Base-by-base conservation (phyloP, 2,888 invertebrate species). In the Dolomedes plantarius region DNA sequence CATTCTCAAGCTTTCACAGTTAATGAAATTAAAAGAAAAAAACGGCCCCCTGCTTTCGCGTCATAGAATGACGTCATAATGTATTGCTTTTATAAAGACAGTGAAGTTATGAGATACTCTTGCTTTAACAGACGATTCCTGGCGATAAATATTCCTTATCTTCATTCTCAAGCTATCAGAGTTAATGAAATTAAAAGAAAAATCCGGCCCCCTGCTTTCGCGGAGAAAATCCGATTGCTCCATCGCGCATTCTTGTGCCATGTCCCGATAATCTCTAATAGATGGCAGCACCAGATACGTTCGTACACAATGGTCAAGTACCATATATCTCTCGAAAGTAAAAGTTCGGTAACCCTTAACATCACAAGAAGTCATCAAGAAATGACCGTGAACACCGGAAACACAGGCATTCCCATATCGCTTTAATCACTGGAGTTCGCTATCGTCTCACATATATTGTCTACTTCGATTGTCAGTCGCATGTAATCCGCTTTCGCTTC, bases 391-490 rank as follows among this genome's bases (percentile, higher is more conserved):
- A 71, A 82, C 75, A 82, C 82, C 75, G 81, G 81, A 81, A 81
- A 62, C 67, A 74, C 11, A 27, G 68, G 50, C 50, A 19, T 73
- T 80, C 73, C 36, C 68, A 68, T 81, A 75, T 82, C 82, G 28
- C 27, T 41, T 65, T 7, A 69, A 71, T 71, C 62, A 64, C 29
- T 62, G 19, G 56, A 82, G 82, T 82, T 82, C 82, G 82, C 82
- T 82, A 23, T 76, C 64, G 39, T 82, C 75, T 82, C 82, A 82
- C 75, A 82, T 76, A 76, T 46, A 82, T 76, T 82, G 82, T 82
- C 71, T 71, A 27, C 19, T 13, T 11, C 39, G 27, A 68, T 68
- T 68, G 68, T 56, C 67, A 27, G 27, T 50, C 31, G 27, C 62
- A 79, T 79, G 62, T 78, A 67, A 29, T 76, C 29, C 29, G 32